Conservation (phyloP, 2,797 vertebrate species). For the Tokudaia muenninki region DNA sequence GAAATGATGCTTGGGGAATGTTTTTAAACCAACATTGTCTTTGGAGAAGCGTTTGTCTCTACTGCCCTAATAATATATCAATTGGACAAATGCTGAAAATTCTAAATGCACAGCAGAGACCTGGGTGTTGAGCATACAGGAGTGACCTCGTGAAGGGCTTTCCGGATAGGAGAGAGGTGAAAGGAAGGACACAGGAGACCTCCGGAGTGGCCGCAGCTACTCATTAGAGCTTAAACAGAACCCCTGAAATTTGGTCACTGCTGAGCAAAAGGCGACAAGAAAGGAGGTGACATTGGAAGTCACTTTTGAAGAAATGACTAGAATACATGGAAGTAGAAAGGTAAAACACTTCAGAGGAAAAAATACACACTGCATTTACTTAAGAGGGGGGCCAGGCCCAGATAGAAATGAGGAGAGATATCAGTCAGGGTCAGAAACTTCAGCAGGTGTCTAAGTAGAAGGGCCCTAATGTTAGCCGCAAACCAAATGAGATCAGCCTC, state of each 20-base stretch:
- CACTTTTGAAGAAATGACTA: neutral
- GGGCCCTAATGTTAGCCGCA: neutral
- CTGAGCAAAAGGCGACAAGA: neutral
- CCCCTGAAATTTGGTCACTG: neutral
- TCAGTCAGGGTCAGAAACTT: neutral
- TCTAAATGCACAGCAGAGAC: neutral
- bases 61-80: neutral
- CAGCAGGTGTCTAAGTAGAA: neutral
- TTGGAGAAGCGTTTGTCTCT: neutral
- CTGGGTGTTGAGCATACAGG: neutral
- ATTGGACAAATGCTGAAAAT: neutral
- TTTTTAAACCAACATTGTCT: conserved; percentile 3
- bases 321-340: neutral
- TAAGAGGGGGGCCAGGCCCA: neutral
- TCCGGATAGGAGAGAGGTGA: neutral
- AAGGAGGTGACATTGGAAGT: neutral
- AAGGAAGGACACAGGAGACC: neutral
- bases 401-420: neutral
- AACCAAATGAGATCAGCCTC: neutral
- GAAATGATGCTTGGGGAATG: neutral
- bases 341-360: neutral
- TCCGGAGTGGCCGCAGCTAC: neutral
- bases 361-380: neutral
- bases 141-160: neutral
- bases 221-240: neutral